phyloP scores from a whole-genome alignment of 2,888 invertebrate genomes.

The Baronia brevicornis region DNA sequence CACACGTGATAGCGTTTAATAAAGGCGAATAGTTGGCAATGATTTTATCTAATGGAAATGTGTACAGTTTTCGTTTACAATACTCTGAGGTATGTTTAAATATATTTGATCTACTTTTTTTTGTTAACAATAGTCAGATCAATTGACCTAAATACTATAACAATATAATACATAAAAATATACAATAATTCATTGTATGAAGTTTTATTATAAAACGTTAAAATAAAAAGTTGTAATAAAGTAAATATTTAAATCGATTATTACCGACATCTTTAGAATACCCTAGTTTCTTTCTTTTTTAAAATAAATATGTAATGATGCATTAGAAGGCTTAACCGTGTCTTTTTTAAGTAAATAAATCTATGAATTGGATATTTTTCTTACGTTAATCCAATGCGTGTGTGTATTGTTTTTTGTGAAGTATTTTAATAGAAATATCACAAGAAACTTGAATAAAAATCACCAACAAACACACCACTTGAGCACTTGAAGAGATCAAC shows the following conservation, averaged over 20 bases:
- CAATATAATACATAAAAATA: no score
- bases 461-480: constrained; percentile 7
- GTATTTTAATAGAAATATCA: constrained; percentile 3
- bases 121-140: background rate
- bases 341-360: background rate
- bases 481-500: constrained; percentile 11
- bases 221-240: no score
- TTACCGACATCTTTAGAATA: no score
- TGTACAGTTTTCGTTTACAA: constrained; percentile 4
- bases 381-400: constrained; percentile 11
- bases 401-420: constrained; percentile 6
- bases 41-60: constrained; percentile 7
- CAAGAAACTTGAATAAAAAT: constrained; percentile 4
- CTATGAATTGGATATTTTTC: constrained; percentile 5
- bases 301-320: no score
- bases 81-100: constrained; percentile 2
- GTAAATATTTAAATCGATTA: no score
- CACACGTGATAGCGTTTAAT: constrained; percentile 3
- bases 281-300: background rate
- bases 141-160: no score
- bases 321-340: no score
- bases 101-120: constrained; percentile 5
- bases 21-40: constrained; percentile 12
- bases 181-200: no score
- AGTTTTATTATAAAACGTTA: no score